Evolutionary conservation across 1,140 invertebrate genomes (phyloP), one percentile per base, ranked within the genome.

Genomic region (Phymastichus coffea): DNA sequence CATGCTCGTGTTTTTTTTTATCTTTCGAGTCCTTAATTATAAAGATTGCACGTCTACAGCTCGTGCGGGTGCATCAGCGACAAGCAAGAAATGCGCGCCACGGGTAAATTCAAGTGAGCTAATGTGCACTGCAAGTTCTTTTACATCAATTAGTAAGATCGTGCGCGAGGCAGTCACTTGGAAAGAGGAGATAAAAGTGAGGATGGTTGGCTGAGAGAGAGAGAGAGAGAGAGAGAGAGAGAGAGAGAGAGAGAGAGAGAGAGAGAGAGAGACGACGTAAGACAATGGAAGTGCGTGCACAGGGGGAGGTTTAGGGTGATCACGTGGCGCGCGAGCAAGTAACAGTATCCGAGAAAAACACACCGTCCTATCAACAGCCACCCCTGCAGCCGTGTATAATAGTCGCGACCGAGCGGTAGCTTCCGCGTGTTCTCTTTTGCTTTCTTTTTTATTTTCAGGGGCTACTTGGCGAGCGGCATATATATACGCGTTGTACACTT

Each of bases 171-270:
- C 20, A 48, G 19, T 19, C 19, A 20, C 14, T 10, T 41, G 19
- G 17, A 28, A 53, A 25, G 15, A 25, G 30, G 17, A 54, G 47
- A 55, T 41, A 35, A 60, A 40, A 30, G n/a, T n/a, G n/a, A n/a
- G n/a, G n/a, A n/a, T n/a, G n/a, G n/a, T n/a, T n/a, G n/a, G 57
- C 57, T 63, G 63, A 61, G 59, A 70, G 65, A 70, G 56, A 64
- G 59, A 25, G 30, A 14, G 48, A 37, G 4, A 30, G 15, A 57
- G n/a, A 38, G 22, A 47, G 43, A 22, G 15, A 47, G 53, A 35
- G 33, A 57, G 46, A 49, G 47, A 58, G 14, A 58, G 30, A 51
- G n/a, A n/a, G n/a, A n/a, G n/a, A n/a, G n/a, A n/a, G n/a, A n/a
- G n/a, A 62, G 47, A 53, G 26, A 23, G 26, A 22, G 20, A 41